Conservation (phyloP, 2,113 vertebrate species). For the Centropus unirufus region DNA sequence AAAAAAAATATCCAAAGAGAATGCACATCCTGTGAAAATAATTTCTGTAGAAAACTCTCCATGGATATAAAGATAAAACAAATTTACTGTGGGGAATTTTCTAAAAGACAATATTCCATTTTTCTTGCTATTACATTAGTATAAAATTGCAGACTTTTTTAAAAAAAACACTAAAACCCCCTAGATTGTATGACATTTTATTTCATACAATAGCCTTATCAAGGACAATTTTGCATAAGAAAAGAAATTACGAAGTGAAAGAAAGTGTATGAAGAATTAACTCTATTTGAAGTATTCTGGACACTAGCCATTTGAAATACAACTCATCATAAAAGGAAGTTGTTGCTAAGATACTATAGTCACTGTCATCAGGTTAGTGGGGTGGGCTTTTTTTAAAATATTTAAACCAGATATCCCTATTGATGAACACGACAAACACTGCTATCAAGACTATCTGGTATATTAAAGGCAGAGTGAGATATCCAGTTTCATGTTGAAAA, state of each 20-base stretch:
- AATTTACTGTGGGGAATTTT: background rate
- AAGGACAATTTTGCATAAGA: background rate
- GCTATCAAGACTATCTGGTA: background rate
- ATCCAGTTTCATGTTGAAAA: conserved; percentile 2
- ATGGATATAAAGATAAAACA: background rate
- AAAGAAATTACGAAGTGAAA: background rate
- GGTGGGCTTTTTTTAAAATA: background rate
- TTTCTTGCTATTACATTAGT: background rate
- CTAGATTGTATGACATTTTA: background rate
- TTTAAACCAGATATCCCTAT: background rate
- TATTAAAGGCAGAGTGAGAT: background rate
- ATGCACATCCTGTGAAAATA: background rate
- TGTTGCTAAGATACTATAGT: conserved; percentile 37
- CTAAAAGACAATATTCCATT: background rate
- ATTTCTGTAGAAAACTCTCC: background rate
- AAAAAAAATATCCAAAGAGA: background rate
- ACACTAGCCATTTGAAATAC: conserved; percentile 1
- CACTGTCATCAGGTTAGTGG: background rate
- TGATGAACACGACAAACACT: background rate
- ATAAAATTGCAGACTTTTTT: background rate
- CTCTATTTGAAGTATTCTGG: background rate
- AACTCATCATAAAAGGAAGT: background rate
- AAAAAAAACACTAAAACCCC: background rate
- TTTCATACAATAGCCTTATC: background rate
- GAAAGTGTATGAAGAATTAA: background rate